These are phyloP conservation scores for Drosophila sturtevanti DNA, from an alignment of 1,140 invertebrate species.

Conservation along the genomic window DNA sequence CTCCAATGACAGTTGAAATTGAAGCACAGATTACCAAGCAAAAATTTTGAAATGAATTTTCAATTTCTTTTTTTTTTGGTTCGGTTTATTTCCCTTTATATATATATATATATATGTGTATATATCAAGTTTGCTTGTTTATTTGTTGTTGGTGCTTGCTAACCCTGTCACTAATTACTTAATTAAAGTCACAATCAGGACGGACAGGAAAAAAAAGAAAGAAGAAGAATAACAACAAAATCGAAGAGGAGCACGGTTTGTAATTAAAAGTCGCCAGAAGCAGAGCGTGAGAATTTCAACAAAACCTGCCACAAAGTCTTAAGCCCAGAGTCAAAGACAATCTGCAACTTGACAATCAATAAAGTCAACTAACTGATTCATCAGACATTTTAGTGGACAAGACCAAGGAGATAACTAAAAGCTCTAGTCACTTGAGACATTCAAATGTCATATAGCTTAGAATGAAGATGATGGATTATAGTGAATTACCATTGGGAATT, in stretches of 20 bases:
- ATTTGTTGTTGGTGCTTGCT: neutral
- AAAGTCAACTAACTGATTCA: constrained; percentile 29
- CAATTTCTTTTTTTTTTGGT: constrained; percentile 39
- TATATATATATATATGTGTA: constrained; percentile 6
- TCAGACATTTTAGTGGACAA: constrained; percentile 5
- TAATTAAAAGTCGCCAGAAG: constrained; percentile 76
- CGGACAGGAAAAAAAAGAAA: neutral
- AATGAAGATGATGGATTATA: constrained; percentile 10
- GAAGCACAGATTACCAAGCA: constrained; percentile 71
- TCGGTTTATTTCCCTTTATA: neutral
- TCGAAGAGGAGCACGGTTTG: constrained; percentile 21
- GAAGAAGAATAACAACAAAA: constrained; percentile 20
- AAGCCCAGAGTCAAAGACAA: neutral
- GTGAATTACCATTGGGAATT: neutral
- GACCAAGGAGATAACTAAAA: too few relatives aligned
- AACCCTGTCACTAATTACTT: constrained; percentile 64
- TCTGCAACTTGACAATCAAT: constrained; percentile 16
- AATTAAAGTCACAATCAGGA: constrained; percentile 56
- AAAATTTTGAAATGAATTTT: constrained; percentile 68
- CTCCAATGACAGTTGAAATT: constrained; percentile 76
- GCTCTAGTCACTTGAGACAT: neutral
- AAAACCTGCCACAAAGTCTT: constrained; percentile 36
- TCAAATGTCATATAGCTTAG: neutral
- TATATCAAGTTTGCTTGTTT: too few relatives aligned
- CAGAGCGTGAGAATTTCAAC: constrained; percentile 74